A percentile compares a stretch with the other conserved stretches of the same genome.
phyloP scores from a whole-genome alignment of 2,888 invertebrate genomes.

The Argyresthia goedartella region DNA sequence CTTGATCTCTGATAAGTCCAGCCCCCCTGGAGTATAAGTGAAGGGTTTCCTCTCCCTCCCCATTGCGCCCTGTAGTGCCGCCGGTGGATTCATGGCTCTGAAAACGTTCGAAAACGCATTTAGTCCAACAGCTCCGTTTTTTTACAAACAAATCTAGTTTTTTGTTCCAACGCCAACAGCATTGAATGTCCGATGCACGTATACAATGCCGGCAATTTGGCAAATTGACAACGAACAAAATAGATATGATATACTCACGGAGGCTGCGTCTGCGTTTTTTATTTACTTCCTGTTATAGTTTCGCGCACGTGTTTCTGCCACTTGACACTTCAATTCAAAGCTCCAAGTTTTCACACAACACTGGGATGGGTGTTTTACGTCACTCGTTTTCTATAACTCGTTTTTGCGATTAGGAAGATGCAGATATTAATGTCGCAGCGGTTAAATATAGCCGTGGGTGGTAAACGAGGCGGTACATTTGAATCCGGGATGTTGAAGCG shows the following conservation, averaged over 20 bases:
- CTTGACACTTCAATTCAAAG: constrained; percentile 30
- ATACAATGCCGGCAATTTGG: constrained; percentile 31
- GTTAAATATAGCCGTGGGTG: constrained; percentile 57
- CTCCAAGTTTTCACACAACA: constrained; percentile 5
- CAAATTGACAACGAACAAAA: constrained; percentile 55
- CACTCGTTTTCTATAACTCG: constrained; percentile 26
- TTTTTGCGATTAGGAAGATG: constrained; percentile 54
- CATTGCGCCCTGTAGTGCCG: constrained; percentile 90
- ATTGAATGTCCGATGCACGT: constrained; percentile 17
- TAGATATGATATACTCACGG: constrained; percentile 56
- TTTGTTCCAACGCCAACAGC: constrained; percentile 28
- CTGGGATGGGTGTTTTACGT: constrained; percentile 24
- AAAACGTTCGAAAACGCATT: constrained; percentile 2
- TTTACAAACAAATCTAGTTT: constrained; percentile 10
- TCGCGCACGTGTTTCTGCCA: not conserved
- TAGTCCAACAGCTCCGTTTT: not conserved
- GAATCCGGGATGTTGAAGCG: constrained; percentile 49
- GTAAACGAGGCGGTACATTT: constrained; percentile 54
- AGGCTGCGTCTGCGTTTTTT: constrained; percentile 26
- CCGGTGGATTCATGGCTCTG: constrained; percentile 77
- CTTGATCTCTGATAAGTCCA: constrained; percentile 90
- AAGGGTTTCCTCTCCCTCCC: constrained; percentile 95
- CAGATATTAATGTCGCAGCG: constrained; percentile 59
- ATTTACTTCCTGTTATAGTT: constrained; percentile 36
- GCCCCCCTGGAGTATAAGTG: constrained; percentile 93